Evolutionary conservation across 2,888 invertebrate genomes (phyloP), one percentile per base, ranked within the genome.

Genomic region (Dryococelus australis): DNA sequence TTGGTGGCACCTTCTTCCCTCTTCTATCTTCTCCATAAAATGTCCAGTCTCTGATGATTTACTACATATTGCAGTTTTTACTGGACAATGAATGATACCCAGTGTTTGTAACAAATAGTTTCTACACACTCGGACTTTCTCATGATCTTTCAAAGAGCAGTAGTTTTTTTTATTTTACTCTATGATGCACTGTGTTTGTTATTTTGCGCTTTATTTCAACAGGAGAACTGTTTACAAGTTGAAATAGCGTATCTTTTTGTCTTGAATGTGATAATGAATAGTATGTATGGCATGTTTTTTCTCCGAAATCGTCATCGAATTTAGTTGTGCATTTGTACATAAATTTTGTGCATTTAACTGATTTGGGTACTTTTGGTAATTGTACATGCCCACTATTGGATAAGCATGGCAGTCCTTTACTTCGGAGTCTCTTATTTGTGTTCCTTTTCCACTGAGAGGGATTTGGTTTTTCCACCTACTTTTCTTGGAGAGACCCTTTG

Each of bases 1-100:
- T 85, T 47, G 43, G 28, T 85, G 85, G 85, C 47, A 28, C 51
- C 20, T 85, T 43, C 85, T 51, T 85, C n/a, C 85, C 79, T 85
- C 85, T 85, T 28, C n/a, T 85, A 79, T 85, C 85, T 13, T 43
- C 47, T 43, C 47, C 85, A 51, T 47, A 20, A 85, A 85, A 85
- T 43, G 6, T 43, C 24, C 85, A 10, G 51, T 16, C 51, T 43
- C 28, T 28, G 28, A 28, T 51, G 47, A 8, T 51, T 28, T 51
- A n/a, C n/a, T n/a, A 28, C 51, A 28, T 47, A 85, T 20, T 85
- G 85, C 80, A 43, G 85, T 47, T 8, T 51, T 16, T 43, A 85
- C 47, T 43, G 85, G 43, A 51, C 47, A 8, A 85, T 85, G 35
- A 51, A 81, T 85, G 51, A 85, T 85, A 28, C 28, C 16, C 28